A percentile compares a stretch with the other conserved stretches of the same genome.
These are phyloP conservation scores for Malaclemys terrapin DNA, from an alignment of 2,113 vertebrate species.

Conservation along the genomic window DNA sequence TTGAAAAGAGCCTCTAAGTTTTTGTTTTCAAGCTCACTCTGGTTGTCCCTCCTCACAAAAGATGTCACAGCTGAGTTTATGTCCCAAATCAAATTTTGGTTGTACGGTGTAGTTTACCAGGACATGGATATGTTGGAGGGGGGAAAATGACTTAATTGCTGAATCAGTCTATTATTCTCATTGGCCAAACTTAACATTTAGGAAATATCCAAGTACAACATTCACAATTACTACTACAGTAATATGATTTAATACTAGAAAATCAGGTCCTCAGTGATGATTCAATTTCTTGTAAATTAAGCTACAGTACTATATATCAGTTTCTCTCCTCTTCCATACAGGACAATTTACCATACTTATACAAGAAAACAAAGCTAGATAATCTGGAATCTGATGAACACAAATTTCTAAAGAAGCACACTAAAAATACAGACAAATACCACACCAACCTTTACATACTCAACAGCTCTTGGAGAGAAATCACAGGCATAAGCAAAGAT, in stretches of 20 bases:
- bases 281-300: neutral
- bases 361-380: neutral
- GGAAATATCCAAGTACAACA: neutral
- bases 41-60: neutral
- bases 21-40: neutral
- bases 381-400: neutral
- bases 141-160: neutral
- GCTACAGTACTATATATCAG: neutral
- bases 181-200: neutral
- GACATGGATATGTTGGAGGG: fast-evolving
- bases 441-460: slow-evolving; percentile 92
- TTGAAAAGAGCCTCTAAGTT: neutral
- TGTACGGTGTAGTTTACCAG: neutral
- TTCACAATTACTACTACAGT: neutral
- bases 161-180: neutral
- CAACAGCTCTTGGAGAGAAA: slow-evolving; percentile 95
- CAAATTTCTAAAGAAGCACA: neutral
- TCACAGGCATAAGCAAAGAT: slow-evolving; percentile 97
- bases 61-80: neutral
- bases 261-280: neutral
- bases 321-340: neutral
- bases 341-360: neutral
- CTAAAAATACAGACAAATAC: neutral
- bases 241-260: neutral
- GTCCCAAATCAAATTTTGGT: neutral